Evolutionary conservation across 2,888 invertebrate species (phyloP).

Genomic region (Aphidius colemani): DNA sequence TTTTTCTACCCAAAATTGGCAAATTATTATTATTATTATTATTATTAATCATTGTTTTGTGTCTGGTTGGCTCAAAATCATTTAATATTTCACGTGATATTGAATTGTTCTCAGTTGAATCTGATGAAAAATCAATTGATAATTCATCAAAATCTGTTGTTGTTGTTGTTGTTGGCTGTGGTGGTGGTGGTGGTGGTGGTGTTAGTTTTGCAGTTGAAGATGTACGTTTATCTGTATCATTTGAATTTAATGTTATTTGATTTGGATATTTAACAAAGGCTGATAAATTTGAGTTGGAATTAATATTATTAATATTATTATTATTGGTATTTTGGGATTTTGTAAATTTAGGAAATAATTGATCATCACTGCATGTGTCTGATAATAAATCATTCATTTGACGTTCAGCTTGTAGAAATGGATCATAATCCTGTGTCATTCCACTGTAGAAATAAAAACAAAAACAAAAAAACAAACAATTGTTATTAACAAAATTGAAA

Average conservation of each 20-base stretch:
- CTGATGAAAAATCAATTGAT: constrained; percentile 48
- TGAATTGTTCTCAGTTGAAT: constrained; percentile 53
- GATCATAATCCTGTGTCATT: constrained; percentile 70
- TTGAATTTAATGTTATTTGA: constrained; percentile 24
- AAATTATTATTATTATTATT: constrained; percentile 28
- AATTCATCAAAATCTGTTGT: constrained; percentile 58
- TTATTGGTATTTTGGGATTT: constrained; percentile 25
- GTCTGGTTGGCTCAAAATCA: constrained; percentile 26
- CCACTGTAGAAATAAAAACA: constrained; percentile 42
- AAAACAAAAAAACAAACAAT: not conserved
- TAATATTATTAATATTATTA: not conserved
- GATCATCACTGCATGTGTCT: constrained; percentile 62
- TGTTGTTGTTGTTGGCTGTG: constrained; percentile 32
- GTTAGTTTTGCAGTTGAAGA: constrained; percentile 59
- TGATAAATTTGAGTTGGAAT: constrained; percentile 50
- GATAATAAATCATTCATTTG: constrained; percentile 82
- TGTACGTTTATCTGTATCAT: constrained; percentile 44
- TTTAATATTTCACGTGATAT: constrained; percentile 42
- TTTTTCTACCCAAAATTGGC: constrained; percentile 41
- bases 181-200: too few relatives aligned
- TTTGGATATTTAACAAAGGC: constrained; percentile 54
- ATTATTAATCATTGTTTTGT: constrained; percentile 10
- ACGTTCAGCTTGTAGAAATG: constrained; percentile 78
- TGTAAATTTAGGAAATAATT: constrained; percentile 47
- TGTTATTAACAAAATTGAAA: not conserved